Conservation (phyloP, 2,113 vertebrate genomes). For the Datnioides undecimradiatus region DNA sequence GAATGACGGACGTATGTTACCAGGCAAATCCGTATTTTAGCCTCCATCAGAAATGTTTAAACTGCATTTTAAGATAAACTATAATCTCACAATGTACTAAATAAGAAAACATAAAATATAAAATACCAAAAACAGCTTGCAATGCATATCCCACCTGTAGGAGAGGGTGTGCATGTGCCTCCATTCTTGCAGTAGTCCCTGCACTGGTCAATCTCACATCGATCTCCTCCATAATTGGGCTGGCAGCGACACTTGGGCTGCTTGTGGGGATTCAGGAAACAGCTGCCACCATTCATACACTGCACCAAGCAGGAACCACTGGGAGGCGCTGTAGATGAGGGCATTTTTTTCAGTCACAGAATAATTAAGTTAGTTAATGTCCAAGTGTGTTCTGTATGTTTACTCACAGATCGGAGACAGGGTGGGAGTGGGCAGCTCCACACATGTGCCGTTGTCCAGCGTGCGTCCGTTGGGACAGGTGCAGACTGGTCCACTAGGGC, state of each 20-base stretch:
- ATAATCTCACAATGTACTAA: background rate
- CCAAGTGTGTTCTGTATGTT: background rate
- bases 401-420: slow-evolving; percentile 85
- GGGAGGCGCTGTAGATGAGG: slow-evolving; percentile 83
- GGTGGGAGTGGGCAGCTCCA: slow-evolving; percentile 89
- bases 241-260: slow-evolving; percentile 98
- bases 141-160: slow-evolving; percentile 84
- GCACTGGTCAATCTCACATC: slow-evolving; percentile 95
- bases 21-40: background rate
- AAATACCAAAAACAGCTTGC: background rate
- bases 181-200: slow-evolving; percentile 94
- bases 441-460: slow-evolving; percentile 95
- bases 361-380: background rate
- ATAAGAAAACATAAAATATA: background rate
- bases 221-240: slow-evolving; percentile 92
- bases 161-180: slow-evolving; percentile 94
- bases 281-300: slow-evolving; percentile 94
- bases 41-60: background rate
- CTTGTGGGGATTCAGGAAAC: slow-evolving; percentile 94
- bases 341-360: background rate
- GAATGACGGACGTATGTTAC: slow-evolving; percentile 5
- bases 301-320: slow-evolving; percentile 88
- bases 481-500: slow-evolving; percentile 95
- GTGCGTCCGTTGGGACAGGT: slow-evolving; percentile 93
- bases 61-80: no score